These are phyloP conservation scores for Lepidothrix coronata DNA, from an alignment of 2,113 vertebrate genomes.

Conservation along the genomic window DNA sequence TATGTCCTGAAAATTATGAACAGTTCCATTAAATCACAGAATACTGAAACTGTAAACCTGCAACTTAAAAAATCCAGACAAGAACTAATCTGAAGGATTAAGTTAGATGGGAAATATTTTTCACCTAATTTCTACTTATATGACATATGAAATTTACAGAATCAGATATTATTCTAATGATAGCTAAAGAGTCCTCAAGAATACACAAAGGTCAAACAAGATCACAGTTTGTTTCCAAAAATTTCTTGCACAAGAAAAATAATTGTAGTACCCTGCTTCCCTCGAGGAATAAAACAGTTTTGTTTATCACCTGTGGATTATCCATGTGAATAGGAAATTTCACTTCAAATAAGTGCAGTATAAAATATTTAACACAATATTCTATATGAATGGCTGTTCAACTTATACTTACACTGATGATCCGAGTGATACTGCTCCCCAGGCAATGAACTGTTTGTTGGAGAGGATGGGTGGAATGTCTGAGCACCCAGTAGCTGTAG, in stretches of 20 bases:
- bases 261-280: not conserved
- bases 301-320: not conserved
- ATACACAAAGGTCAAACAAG: not conserved
- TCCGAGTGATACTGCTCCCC: constrained; percentile 90
- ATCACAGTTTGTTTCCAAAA: not conserved
- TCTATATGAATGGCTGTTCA: not conserved
- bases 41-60: not conserved
- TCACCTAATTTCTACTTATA: not conserved
- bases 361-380: not conserved
- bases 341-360: not conserved
- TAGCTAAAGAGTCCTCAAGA: not conserved
- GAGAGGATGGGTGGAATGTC: constrained; percentile 89
- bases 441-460: constrained; percentile 91
- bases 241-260: not conserved
- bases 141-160: not conserved
- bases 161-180: not conserved
- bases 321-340: not conserved
- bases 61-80: not conserved
- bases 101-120: not conserved
- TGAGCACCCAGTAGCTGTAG: not conserved
- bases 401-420: constrained; percentile 85
- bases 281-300: not conserved
- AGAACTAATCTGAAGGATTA: not conserved
- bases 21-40: not conserved
- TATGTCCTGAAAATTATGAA: not conserved